Evolutionary conservation across 2,888 invertebrate species (phyloP), one percentile per base, ranked within the genome.

Genomic region (Lasioglossum figueresi): DNA sequence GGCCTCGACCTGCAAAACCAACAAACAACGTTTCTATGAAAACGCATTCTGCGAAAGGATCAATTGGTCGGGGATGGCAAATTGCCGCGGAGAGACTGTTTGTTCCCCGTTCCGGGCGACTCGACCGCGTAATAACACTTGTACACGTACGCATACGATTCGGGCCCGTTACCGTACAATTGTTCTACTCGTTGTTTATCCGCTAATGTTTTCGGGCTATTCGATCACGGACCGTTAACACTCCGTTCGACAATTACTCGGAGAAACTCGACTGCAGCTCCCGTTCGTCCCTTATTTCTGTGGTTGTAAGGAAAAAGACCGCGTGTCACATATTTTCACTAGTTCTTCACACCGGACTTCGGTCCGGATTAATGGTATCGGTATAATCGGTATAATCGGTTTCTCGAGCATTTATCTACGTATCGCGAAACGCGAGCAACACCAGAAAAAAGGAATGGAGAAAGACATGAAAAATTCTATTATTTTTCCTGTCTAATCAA

Each of bases 1-100:
- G 94, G 98, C 98, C 96, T 98, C 98, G 94, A 98, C 97, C 98
- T 98, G 96, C 79, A 93, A 92, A 88, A 87, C 82, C 83, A 86
- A 85, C 80, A 88, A 77, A 82, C 80, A 88, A 72, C 73, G 70
- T 81, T 81, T 88, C 88, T 86, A 84, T 85, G 82, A 88, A 82
- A 82, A 83, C 78, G 79, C 72, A 81, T 81, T 88, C 75, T 68
- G 66, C 73, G 56, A 48, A 76, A 83, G 56, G 75, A 86, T 83
- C 86, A 87, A 86, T 87, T 70, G 71, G 77, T 82, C 76, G 72
- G 78, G 48, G 66, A 85, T 70, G 79, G 76, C 79, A 76, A 80
- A 84, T 79, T 63, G 79, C 72, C 72, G n/a, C 45, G 52, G 34
- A 76, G 45, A 27, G 14, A 34, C 63, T 66, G 63, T 71, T 52